These are phyloP conservation scores for Thamnophis elegans DNA, from an alignment of 2,797 vertebrate genomes.

Conservation along the genomic window DNA sequence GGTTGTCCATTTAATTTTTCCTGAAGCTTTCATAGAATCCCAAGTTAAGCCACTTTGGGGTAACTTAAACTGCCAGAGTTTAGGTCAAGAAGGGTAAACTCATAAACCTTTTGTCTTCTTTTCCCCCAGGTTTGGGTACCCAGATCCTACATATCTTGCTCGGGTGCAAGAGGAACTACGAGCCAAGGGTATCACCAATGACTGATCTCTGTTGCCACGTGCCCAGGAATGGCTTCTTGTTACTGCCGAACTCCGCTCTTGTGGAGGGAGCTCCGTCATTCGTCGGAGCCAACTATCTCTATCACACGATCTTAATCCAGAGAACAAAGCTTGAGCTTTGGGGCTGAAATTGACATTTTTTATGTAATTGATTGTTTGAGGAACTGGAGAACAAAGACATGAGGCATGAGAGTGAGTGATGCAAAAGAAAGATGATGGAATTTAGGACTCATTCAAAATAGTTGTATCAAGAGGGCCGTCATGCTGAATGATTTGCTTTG, in stretches of 20 bases:
- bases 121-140: conserved; percentile 87
- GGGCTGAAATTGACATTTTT: neutral
- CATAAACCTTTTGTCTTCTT: conserved; percentile 28
- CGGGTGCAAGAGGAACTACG: conserved; percentile 91
- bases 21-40: neutral
- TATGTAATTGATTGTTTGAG: neutral
- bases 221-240: neutral
- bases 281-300: neutral
- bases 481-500: neutral
- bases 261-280: neutral
- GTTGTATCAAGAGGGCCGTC: neutral
- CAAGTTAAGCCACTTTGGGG: neutral
- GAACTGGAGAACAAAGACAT: neutral
- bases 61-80: neutral
- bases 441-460: neutral
- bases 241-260: neutral
- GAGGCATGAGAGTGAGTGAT: neutral
- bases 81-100: neutral
- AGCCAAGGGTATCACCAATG: conserved; percentile 89
- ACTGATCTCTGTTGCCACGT: conserved; percentile 69
- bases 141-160: conserved; percentile 91
- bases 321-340: neutral
- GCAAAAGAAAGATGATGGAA: neutral
- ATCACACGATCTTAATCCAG: neutral
- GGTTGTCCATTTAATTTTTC: neutral